Evolutionary conservation across 2,113 vertebrate genomes (phyloP), one percentile per base, ranked within the genome.

Genomic region (Zingel zingel): DNA sequence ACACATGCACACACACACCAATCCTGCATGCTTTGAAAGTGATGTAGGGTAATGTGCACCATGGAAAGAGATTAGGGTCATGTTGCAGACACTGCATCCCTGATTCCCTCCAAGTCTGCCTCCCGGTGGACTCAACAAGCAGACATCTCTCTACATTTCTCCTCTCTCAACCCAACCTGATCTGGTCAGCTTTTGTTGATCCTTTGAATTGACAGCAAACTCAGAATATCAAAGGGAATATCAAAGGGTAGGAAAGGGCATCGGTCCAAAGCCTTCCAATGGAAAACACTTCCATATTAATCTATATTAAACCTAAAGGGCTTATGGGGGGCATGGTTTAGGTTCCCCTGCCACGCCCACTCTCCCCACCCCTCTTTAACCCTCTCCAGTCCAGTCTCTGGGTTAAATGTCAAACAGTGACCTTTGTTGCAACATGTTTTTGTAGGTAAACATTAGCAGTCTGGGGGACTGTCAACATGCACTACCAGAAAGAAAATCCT

Each of bases 391-490:
- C 84, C 16, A 43, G 16, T 72, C 73, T 83, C 66, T 88, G 80
- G 77, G 82, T 82, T 79, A 90, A 92, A 93, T 74, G 74, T 94
- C 91, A 94, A 92, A 86, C 82, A 74, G 61, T 14, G 83, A 93
- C 94, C 92, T 94, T 94, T 95, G 92, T 71, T 86, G 83, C 88
- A n/a, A 23, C 1, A 10, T 9, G 63, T 94, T 93, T 93, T 94
- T 93, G 91, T 95, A 89, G 90, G 78, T 89, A 95, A 95, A 95
- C 90, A 94, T 64, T 51, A 77, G 76, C 77, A 45, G 71, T 86
- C 77, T 87, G 82, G 72, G 88, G 79, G 81, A 91, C 89, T 82
- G 85, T 92, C 90, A 92, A 92, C 91, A 94, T 82, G 70, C 65
- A 76, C 74, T 86, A 70, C 71, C 81, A 79, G 64, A 77, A 64